Evolutionary conservation across 1,140 invertebrate species (phyloP), one percentile per base, ranked within the genome.

Genomic region (Hylyphantes graminicola): DNA sequence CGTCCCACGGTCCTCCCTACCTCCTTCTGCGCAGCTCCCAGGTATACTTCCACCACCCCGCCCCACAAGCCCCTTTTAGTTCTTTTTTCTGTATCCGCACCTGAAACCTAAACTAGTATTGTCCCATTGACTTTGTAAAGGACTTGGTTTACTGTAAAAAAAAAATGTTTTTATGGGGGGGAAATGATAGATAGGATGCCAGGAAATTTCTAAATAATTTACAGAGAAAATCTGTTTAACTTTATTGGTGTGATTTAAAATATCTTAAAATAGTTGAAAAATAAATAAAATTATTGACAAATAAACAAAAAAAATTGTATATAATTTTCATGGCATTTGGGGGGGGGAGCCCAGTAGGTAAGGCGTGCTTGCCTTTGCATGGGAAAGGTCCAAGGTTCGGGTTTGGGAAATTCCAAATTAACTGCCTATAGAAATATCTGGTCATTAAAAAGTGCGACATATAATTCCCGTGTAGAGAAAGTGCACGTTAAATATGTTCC

Each of bases 21-120:
- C 76, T 64, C 19, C 65, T 80, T 80, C 65, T 80, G 77, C 77
- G 77, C 77, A 80, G 55, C 54, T n/a, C 65, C 77, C 77, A 70
- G 77, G 77, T 78, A 78, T 78, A 54, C 50, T n/a, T n/a, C 50
- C 54, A 6, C 15, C n/a, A 19, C 13, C 10, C 55, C 19, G 19
- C 76, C 63, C 50, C 55, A 15, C 13, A 12, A 50, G 50, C 13
- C 19, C 17, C 13, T n/a, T 53, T 53, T 74, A 50, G 55, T 73
- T 73, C 50, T 55, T 54, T 50, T 74, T 19, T 21, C 13, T 12
- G 70, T 17, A 55, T 50, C 57, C 54, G 21, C 10, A 13, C 57
- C 57, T 59, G 2, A 59, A 15, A 74, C 13, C 35, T 21, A 35
- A 13, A 67, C 12, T 3, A 35, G 1, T 13, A 4, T 15, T 13